Evolutionary conservation across 2,797 vertebrate species (phyloP).

Genomic region (Liparis tanakae): DNA sequence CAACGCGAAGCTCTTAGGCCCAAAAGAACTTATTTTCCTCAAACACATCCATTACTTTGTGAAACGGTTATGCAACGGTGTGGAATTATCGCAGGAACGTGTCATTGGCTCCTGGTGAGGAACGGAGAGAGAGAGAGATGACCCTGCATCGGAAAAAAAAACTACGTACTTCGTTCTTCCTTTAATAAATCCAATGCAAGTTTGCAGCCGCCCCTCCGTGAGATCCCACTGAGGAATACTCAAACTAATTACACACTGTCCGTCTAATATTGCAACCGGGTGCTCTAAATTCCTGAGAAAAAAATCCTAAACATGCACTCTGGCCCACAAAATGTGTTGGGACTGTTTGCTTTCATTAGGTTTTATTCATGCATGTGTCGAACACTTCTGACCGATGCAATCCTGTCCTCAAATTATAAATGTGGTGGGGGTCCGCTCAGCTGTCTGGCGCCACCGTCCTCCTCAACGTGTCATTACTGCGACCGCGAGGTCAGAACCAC

Average conservation of each 20-base stretch:
- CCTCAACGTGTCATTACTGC: slow-evolving; percentile 87
- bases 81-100: neutral
- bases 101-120: no score
- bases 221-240: slow-evolving; percentile 48
- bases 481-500: slow-evolving; percentile 79
- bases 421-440: slow-evolving; percentile 64
- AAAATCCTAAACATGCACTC: slow-evolving; percentile 37
- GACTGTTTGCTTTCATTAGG: slow-evolving; percentile 42
- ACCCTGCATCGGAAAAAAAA: no score
- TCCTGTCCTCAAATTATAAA: slow-evolving; percentile 62
- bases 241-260: slow-evolving; percentile 55
- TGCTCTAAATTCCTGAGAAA: slow-evolving; percentile 48
- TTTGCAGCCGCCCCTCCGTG: slow-evolving; percentile 1
- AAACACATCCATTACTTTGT: neutral
- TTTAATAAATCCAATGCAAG: no score
- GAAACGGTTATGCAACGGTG: neutral
- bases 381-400: slow-evolving; percentile 61
- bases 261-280: slow-evolving; percentile 45
- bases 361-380: slow-evolving; percentile 38
- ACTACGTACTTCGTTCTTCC: no score
- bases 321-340: slow-evolving; percentile 40
- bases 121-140: no score
- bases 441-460: slow-evolving; percentile 85
- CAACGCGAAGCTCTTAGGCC: neutral
- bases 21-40: neutral